Conservation (phyloP, 1,140 invertebrate genomes). For the Drosophila littoralis region DNA sequence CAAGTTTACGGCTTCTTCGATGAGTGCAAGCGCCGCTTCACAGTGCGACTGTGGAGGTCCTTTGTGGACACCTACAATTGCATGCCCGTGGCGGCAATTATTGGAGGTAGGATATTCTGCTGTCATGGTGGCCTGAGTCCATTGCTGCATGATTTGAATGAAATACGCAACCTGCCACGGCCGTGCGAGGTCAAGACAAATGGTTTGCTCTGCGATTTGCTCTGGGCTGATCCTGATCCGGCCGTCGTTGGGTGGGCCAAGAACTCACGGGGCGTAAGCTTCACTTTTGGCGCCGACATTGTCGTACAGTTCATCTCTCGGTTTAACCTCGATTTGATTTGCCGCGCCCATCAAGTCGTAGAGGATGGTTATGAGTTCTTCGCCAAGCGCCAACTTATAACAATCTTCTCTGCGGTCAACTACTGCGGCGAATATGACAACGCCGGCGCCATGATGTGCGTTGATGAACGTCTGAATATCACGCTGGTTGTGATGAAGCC, state of each 20-base stretch:
- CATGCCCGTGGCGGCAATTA: conserved; percentile 96
- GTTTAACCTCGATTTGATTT: conserved; percentile 94
- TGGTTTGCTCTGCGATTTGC: conserved; percentile 95
- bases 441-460: conserved; percentile 98
- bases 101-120: conserved; percentile 99
- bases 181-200: conserved; percentile 95
- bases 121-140: conserved; percentile 96
- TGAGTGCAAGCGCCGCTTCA: conserved; percentile 97
- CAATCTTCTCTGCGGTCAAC: conserved; percentile 94
- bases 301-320: conserved; percentile 93
- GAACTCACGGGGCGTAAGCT: conserved; percentile 96
- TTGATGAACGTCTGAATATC: conserved; percentile 99
- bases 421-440: conserved; percentile 99
- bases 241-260: conserved; percentile 94
- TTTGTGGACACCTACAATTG: conserved; percentile 87
- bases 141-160: conserved; percentile 94
- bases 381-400: conserved; percentile 97
- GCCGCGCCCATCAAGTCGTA: conserved; percentile 98
- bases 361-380: conserved; percentile 99
- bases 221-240: conserved; percentile 98
- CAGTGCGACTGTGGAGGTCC: conserved; percentile 99
- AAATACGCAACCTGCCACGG: conserved; percentile 93
- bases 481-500: conserved; percentile 88
- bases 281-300: conserved; percentile 96
- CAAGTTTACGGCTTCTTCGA: conserved; percentile 97